These are phyloP conservation scores for Hirundichthys speculiger DNA, from an alignment of 2,113 vertebrate genomes.

Conservation along the genomic window DNA sequence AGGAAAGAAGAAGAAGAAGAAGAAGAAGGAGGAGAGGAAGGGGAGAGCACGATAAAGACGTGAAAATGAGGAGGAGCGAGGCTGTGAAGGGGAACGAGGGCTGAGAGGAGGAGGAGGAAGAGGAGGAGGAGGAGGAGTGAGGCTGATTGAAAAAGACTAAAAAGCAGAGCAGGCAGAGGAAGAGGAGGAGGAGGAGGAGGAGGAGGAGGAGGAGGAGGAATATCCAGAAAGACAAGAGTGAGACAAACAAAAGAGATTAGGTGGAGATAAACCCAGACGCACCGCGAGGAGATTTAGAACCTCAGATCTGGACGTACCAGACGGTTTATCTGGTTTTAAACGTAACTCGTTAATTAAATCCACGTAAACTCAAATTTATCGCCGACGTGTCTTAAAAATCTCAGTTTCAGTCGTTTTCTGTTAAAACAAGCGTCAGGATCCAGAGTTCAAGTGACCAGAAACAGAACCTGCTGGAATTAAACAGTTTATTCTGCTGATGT, in stretches of 20 bases:
- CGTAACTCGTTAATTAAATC: too few relatives aligned
- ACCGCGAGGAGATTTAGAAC: conserved; percentile 5
- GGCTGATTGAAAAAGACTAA: conserved; percentile 59
- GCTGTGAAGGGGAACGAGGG: conserved; percentile 60
- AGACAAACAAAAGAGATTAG: conserved; percentile 74
- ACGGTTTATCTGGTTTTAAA: too few relatives aligned
- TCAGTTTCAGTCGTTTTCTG: too few relatives aligned
- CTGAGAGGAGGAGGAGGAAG: conserved; percentile 32
- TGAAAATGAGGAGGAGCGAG: conserved; percentile 70
- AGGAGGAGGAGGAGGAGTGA: conserved; percentile 42
- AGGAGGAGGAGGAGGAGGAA: conserved; percentile 29
- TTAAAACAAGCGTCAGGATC: too few relatives aligned
- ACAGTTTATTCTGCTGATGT: too few relatives aligned
- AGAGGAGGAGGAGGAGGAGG: conserved; percentile 8
- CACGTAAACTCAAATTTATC: too few relatives aligned
- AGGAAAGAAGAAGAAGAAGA: conserved; percentile 52
- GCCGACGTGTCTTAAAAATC: too few relatives aligned
- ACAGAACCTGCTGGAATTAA: too few relatives aligned
- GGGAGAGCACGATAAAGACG: conserved; percentile 67
- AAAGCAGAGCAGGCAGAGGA: conserved; percentile 44
- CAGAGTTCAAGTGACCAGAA: too few relatives aligned
- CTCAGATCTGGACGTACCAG: too few relatives aligned
- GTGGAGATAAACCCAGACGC: conserved; percentile 56
- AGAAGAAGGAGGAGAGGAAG: conserved; percentile 44
- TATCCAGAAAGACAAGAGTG: conserved; percentile 61